A percentile compares a stretch with the other conserved stretches of the same genome.
Evolutionary conservation across 1,140 invertebrate genomes (phyloP).

Genomic region (Conus ventricosus): DNA sequence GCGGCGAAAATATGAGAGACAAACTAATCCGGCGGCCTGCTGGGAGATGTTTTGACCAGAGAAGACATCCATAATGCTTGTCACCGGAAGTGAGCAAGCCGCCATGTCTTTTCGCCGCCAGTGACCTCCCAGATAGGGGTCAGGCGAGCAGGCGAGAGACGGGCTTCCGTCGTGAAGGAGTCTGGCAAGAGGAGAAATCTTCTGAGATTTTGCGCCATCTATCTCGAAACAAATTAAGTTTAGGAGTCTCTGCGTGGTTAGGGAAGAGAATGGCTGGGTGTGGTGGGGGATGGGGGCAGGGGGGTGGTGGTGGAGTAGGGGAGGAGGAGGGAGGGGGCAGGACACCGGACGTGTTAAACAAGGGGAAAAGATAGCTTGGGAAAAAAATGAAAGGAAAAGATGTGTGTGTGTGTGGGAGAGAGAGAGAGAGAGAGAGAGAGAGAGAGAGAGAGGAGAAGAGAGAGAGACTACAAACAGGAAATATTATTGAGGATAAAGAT

Average conservation of each 20-base stretch:
- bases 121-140: neutral
- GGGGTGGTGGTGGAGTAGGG: neutral
- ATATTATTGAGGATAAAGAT: neutral
- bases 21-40: constrained; percentile 4
- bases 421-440: neutral
- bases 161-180: neutral
- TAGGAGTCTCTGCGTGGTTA: neutral
- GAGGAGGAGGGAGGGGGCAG: neutral
- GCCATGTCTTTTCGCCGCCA: neutral
- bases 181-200: neutral
- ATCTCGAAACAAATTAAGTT: constrained; percentile 10
- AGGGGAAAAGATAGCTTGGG: neutral
- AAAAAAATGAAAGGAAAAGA: neutral
- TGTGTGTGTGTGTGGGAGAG: too few species aligned
- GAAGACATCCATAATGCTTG: constrained; percentile 4
- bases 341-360: neutral
- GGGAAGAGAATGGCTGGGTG: neutral
- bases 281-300: neutral
- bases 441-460: constrained; percentile 18
- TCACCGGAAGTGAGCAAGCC: constrained; percentile 9
- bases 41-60: constrained; percentile 1
- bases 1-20: constrained; percentile 20
- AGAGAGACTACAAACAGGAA: neutral
- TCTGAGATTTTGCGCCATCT: constrained; percentile 2
- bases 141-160: neutral